A percentile compares a stretch with the other conserved stretches of the same genome.
Conservation (phyloP, 2,797 vertebrate species). For the Mormyrops attenuatus region DNA sequence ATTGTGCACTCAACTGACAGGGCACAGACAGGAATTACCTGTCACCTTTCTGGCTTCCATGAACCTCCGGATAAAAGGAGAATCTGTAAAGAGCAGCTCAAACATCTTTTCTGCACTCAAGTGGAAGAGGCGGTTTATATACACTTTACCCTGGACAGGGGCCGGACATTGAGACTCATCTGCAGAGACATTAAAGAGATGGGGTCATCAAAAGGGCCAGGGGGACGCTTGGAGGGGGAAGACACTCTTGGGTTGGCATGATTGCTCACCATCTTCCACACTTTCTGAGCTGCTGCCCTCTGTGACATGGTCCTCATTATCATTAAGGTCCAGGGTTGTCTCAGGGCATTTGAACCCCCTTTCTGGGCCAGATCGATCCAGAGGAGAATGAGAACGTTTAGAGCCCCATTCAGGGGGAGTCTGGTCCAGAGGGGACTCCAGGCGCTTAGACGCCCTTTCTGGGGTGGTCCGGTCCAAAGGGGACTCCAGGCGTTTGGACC, state of each 20-base stretch:
- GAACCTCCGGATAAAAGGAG: conserved; percentile 79
- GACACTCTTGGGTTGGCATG: background rate
- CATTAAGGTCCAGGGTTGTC: conserved; percentile 72
- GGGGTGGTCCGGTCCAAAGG: conserved; percentile 31
- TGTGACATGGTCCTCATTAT: conserved; percentile 69
- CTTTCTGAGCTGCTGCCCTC: conserved; percentile 80
- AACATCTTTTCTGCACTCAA: conserved; percentile 89
- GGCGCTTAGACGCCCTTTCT: conserved; percentile 55
- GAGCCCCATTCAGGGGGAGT: conserved; percentile 49
- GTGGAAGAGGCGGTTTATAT: conserved; percentile 81
- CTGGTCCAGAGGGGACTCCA: conserved; percentile 55
- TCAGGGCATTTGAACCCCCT: conserved; percentile 52
- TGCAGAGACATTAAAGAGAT: conserved; percentile 41
- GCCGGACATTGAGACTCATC: conserved; percentile 63
- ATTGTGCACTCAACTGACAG: background rate
- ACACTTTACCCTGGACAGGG: conserved; percentile 74
- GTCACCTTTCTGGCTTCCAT: conserved; percentile 75
- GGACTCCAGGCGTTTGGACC: conserved; percentile 52
- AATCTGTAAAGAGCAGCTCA: conserved; percentile 87
- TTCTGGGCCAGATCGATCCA: conserved; percentile 55
- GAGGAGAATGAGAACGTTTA: conserved; percentile 54
- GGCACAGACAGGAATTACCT: conserved; percentile 54
- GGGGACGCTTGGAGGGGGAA: background rate
- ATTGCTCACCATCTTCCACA: conserved; percentile 71
- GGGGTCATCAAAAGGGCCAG: background rate